phyloP scores from a whole-genome alignment of 2,797 vertebrate species.

The Oryzias sinensis region DNA sequence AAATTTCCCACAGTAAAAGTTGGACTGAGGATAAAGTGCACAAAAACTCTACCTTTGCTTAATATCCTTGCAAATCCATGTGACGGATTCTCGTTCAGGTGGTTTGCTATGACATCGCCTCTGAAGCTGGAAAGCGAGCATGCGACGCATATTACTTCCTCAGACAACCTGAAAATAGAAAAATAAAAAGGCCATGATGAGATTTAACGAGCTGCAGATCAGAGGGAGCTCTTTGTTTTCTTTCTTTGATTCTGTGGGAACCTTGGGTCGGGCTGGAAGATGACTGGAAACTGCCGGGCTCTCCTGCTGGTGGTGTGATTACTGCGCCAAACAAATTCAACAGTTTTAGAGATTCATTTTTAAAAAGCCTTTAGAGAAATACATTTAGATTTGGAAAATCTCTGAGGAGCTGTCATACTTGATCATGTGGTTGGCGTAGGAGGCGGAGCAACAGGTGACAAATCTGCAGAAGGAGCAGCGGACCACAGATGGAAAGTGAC shows the following conservation, averaged over 20 bases:
- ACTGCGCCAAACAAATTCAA: slow-evolving; percentile 10
- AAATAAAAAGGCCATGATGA: slow-evolving; percentile 5
- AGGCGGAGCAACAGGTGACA: slow-evolving; percentile 89
- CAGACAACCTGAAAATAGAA: slow-evolving; percentile 50
- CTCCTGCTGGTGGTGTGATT: slow-evolving; percentile 30
- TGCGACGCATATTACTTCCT: slow-evolving; percentile 75
- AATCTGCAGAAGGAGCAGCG: slow-evolving; percentile 90
- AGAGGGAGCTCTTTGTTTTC: neutral
- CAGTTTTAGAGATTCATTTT: neutral
- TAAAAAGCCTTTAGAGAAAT: neutral
- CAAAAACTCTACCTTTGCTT: slow-evolving; percentile 20
- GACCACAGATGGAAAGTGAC: slow-evolving; percentile 89
- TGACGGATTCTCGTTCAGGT: slow-evolving; percentile 79
- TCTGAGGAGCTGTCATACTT: slow-evolving; percentile 71
- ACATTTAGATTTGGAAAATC: too few species aligned
- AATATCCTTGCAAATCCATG: slow-evolving; percentile 66
- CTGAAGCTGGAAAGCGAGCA: slow-evolving; percentile 79
- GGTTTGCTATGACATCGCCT: slow-evolving; percentile 90
- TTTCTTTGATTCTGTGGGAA: slow-evolving; percentile 1
- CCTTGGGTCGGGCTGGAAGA: slow-evolving; percentile 32
- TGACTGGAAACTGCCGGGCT: slow-evolving; percentile 16
- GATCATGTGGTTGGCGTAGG: slow-evolving; percentile 99
- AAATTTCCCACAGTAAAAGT: too few species aligned
- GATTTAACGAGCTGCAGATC: neutral
- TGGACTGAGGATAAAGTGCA: too few species aligned